These are phyloP conservation scores for Drosophila prolongata DNA, from an alignment of 2,888 invertebrate species.

Conservation along the genomic window DNA sequence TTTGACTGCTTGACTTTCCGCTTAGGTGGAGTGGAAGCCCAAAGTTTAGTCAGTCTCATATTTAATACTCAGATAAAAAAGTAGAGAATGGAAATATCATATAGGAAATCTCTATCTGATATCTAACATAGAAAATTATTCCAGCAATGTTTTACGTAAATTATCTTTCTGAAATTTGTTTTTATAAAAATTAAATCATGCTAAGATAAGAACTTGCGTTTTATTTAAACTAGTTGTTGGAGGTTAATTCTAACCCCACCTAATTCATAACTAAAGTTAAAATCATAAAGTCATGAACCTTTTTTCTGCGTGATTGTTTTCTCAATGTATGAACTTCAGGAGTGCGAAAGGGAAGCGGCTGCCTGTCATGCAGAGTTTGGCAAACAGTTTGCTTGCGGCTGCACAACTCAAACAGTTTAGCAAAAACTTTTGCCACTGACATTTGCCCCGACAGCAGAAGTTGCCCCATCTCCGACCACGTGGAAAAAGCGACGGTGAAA, in stretches of 20 bases:
- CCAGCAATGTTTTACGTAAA: too few relatives aligned
- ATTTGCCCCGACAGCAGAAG: constrained; percentile 35
- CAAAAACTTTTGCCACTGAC: constrained; percentile 55
- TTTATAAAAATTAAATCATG: too few relatives aligned
- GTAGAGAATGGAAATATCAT: not conserved
- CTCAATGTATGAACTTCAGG: constrained; percentile 1
- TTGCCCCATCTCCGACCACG: not conserved
- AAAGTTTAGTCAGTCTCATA: constrained; percentile 24
- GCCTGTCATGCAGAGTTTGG: constrained; percentile 58
- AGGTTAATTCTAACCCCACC: not conserved
- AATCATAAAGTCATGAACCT: not conserved
- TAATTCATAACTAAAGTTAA: not conserved
- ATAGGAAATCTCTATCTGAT: too few relatives aligned
- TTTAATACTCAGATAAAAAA: constrained; percentile 2
- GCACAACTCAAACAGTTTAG: constrained; percentile 62
- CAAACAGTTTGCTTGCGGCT: constrained; percentile 64
- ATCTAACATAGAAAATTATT: too few relatives aligned
- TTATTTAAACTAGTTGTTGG: not conserved
- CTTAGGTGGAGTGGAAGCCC: constrained; percentile 16
- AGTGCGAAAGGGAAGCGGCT: constrained; percentile 14
- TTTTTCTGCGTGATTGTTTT: constrained; percentile 2
- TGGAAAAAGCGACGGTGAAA: constrained; percentile 20
- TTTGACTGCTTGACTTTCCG: constrained; percentile 76
- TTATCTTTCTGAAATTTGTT: too few relatives aligned
- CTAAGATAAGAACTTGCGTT: too few relatives aligned